phyloP scores from a whole-genome alignment of 2,888 invertebrate genomes.

The Eudemis profundana region DNA sequence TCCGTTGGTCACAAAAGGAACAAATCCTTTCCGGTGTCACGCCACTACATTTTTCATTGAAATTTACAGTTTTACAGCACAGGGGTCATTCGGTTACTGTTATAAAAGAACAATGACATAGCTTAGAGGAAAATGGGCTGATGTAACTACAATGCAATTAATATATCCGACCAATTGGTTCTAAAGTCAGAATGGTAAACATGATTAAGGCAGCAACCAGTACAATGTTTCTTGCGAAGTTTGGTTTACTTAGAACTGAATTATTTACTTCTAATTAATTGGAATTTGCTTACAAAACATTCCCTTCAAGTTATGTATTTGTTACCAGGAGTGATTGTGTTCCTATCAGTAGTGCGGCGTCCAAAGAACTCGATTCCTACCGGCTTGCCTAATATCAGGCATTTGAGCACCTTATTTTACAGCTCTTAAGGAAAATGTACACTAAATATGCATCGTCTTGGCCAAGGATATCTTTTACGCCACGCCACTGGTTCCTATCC shows the following conservation, averaged over 20 bases:
- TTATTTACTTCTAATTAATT: slow-evolving; percentile 15
- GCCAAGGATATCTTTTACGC: too few species aligned
- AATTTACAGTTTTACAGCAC: slow-evolving; percentile 74
- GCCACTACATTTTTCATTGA: slow-evolving; percentile 59
- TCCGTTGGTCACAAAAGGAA: slow-evolving; percentile 20
- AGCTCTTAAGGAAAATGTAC: too few species aligned
- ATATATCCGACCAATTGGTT: neutral
- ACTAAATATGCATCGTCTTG: too few species aligned
- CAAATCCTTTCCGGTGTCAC: slow-evolving; percentile 54
- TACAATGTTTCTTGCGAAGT: slow-evolving; percentile 30
- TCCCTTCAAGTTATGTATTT: neutral
- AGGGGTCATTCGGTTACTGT: slow-evolving; percentile 59
- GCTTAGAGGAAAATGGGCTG: neutral
- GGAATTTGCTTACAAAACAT: slow-evolving; percentile 12
- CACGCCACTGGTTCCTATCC: too few species aligned
- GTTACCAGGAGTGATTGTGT: slow-evolving; percentile 2
- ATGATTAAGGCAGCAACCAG: slow-evolving; percentile 11
- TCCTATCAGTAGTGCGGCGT: too few species aligned
- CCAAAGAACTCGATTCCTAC: too few species aligned
- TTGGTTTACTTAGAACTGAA: slow-evolving; percentile 24
- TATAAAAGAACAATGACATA: slow-evolving; percentile 30
- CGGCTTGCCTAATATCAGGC: too few species aligned
- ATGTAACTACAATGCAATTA: too few species aligned
- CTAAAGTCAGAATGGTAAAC: neutral
- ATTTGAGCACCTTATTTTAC: too few species aligned